A percentile compares a stretch with the other conserved stretches of the same genome.
phyloP scores from a whole-genome alignment of 2,113 vertebrate species.

The Daboia siamensis region DNA sequence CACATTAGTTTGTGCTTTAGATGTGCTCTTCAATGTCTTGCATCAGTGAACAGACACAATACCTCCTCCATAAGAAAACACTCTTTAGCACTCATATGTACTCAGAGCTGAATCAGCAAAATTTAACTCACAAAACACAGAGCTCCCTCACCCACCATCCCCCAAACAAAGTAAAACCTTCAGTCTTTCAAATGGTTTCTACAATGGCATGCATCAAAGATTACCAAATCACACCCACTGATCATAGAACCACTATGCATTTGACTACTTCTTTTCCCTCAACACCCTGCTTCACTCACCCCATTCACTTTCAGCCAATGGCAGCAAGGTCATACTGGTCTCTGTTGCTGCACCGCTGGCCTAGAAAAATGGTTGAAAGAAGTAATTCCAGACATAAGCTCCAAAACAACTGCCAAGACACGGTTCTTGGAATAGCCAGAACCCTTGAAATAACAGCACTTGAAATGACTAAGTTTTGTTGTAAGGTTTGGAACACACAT shows the following conservation, averaged over 20 bases:
- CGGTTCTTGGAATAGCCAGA: neutral
- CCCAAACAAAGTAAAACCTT: neutral
- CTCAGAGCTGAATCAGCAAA: neutral
- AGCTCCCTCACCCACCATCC: neutral
- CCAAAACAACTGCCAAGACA: neutral
- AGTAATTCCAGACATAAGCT: neutral
- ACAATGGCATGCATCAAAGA: neutral
- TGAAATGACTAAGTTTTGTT: neutral
- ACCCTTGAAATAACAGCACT: neutral
- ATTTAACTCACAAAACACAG: neutral
- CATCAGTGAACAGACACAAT: neutral
- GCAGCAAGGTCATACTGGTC: neutral
- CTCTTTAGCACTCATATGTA: neutral
- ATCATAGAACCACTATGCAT: neutral
- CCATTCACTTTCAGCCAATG: neutral
- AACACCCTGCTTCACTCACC: neutral
- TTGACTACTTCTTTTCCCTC: neutral
- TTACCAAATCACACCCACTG: neutral
- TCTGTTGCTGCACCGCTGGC: neutral
- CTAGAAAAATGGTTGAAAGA: neutral
- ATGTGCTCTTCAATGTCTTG: neutral
- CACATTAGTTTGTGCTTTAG: neutral
- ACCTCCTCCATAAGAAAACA: neutral
- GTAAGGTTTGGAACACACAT: neutral
- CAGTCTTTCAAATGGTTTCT: neutral